Base-by-base conservation (phyloP, 1,140 invertebrate genomes). In the Drosophila bocqueti region DNA sequence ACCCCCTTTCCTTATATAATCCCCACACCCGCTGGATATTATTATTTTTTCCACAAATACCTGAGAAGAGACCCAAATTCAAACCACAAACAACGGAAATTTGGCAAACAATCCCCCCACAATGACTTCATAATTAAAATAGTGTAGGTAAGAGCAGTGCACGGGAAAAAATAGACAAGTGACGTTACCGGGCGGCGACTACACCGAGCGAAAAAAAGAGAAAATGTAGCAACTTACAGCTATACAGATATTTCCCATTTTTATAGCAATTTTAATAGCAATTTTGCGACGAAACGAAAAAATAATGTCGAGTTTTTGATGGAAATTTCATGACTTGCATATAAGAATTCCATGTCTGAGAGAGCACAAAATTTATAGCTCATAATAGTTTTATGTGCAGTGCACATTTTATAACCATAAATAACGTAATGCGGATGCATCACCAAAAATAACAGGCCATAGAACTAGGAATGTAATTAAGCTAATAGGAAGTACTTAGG, bases 121-220 rank as follows among this genome's bases (percentile, higher is more conserved):
- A 79, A 67, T 80, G 77, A 80, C 77, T 80, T 79, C 77, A 80
- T 74, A 79, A 54, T 66, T 47, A 52, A 65, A 57, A 45, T 71
- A 34, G 36, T 31, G 26, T 61, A 73, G 76, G 54, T 72, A 65
- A 76, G 36, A 57, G 62, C 65, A 50, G 60, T 76, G 64, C 79
- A 85, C 16, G 57, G 55, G 47, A 68, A 77, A 77, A 89, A 89
- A 89, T 89, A 89, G 61, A 84, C 59, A 26, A 66, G 59, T 84
- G 85, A 87, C 84, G 83, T 67, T 75, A 80, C 77, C 42, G 45
- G 40, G 26, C 11, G 45, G 21, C 15, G 13, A 75, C 31, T 18
- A 52, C 77, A 85, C 81, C 61, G 13, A 18, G 4, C 57, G 47
- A 64, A 78, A 75, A 47, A 60, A 60, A 36, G 45, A 45, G 29